Evolutionary conservation across 2,797 vertebrate genomes (phyloP), one percentile per base, ranked within the genome.

Genomic region (Pelochelys cantorii): DNA sequence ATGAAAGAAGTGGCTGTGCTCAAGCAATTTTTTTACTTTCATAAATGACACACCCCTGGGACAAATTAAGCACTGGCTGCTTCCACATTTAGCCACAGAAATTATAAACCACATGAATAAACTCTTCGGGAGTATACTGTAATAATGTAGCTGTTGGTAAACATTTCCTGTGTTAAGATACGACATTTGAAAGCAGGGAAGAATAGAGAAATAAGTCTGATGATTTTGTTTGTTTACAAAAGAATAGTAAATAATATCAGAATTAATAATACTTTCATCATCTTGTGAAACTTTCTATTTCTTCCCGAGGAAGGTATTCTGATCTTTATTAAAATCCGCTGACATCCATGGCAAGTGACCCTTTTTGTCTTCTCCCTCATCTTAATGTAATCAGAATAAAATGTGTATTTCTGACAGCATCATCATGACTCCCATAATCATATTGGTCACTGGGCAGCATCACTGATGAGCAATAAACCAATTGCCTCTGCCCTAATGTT

Each of bases 201-300:
- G 42, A 77, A 77, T 71, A 18, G 74, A 88, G 90, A 87, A 68
- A 94, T 71, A 83, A 90, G 83, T 84, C 90, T 88, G 90, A 94
- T 85, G 74, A 25, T 88, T 89, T 71, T 85, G 65, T 42, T 85
- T 94, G 91, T 92, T 96, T 95, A 95, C 83, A 94, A 93, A 97
- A 92, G 60, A 96, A 89, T 81, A 90, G 83, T 94, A 96, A 96
- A 87, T 93, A 94, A 94, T 79, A 89, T 78, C 83, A 90, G 83
- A 90, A 88, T 90, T 95, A 94, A 94, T 95, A 89, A 48, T 9
- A 34, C n/a, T 89, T 91, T 93, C 88, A 68, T 80, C 86, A 86
- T 81, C 54, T 81, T 88, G 81, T 77, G 37, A 85, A n/a, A 88
- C n/a, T 34, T 68, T 34, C 31, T 37, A 57, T 17, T 82, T 92